These are phyloP conservation scores for Ibidorhyncha struthersii DNA, from an alignment of 2,113 vertebrate genomes.

Conservation along the genomic window DNA sequence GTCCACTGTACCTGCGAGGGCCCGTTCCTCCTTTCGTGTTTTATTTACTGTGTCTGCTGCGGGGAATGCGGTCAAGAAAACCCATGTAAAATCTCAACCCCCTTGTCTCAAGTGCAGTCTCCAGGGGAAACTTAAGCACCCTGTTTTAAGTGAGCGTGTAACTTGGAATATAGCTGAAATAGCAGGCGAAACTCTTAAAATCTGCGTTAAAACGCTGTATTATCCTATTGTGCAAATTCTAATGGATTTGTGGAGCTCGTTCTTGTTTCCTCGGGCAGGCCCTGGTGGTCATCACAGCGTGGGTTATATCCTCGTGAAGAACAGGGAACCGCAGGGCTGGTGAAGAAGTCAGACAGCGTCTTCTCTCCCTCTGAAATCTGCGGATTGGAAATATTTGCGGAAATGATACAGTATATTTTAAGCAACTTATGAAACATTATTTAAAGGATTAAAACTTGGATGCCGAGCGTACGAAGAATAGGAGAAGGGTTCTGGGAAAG, in stretches of 20 bases:
- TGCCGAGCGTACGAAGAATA: neutral
- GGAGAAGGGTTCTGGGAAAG: conserved; percentile 56
- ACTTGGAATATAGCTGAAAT: conserved; percentile 24
- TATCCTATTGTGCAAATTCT: neutral
- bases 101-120: neutral
- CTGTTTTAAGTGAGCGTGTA: neutral
- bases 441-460: conserved; percentile 50
- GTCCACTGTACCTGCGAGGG: neutral
- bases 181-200: conserved; percentile 28
- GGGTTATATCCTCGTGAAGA: neutral
- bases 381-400: neutral
- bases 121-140: neutral
- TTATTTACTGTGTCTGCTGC: neutral
- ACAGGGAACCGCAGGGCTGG: neutral
- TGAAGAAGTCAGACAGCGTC: neutral
- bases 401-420: conserved; percentile 39
- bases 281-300: neutral
- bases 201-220: neutral
- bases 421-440: conserved; percentile 30
- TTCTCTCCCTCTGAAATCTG: neutral
- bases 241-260: neutral
- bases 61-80: neutral
- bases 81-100: neutral
- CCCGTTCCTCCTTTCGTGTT: neutral
- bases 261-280: neutral